Percentiles rank a stretch among this genome's conserved stretches.
These are phyloP conservation scores for Cacajao melanocephalus DNA, from an alignment of 2,797 vertebrate genomes.

Conservation along the genomic window DNA sequence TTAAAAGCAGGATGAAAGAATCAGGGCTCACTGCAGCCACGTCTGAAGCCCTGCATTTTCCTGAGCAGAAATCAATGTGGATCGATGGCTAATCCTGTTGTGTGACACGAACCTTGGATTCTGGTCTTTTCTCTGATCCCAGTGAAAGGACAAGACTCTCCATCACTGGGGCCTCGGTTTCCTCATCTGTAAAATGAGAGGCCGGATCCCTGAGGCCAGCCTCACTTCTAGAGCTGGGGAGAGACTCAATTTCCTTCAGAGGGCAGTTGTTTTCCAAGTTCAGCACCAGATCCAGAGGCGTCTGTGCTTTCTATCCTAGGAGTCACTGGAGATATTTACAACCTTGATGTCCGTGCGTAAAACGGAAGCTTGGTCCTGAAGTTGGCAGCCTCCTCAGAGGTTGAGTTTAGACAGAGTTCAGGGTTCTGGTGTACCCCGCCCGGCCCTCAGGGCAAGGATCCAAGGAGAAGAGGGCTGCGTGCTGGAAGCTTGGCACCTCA, in stretches of 20 bases:
- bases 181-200: neutral
- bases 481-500: neutral
- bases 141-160: neutral
- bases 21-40: accelerated
- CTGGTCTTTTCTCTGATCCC: neutral
- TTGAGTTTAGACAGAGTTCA: accelerated
- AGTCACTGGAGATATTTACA: accelerated
- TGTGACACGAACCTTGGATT: accelerated
- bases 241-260: accelerated
- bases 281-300: neutral
- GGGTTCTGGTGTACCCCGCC: accelerated
- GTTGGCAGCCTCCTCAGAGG: accelerated
- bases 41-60: accelerated
- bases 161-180: accelerated
- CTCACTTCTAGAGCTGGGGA: too few relatives aligned
- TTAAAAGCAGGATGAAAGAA: accelerated
- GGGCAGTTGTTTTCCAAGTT: neutral
- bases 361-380: accelerated
- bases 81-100: accelerated
- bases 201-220: neutral
- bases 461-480: accelerated
- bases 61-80: accelerated
- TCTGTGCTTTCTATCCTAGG: accelerated
- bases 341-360: accelerated
- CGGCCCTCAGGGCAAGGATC: accelerated